Base-by-base conservation (phyloP, 1,140 invertebrate genomes). In the Copidosoma floridanum region DNA sequence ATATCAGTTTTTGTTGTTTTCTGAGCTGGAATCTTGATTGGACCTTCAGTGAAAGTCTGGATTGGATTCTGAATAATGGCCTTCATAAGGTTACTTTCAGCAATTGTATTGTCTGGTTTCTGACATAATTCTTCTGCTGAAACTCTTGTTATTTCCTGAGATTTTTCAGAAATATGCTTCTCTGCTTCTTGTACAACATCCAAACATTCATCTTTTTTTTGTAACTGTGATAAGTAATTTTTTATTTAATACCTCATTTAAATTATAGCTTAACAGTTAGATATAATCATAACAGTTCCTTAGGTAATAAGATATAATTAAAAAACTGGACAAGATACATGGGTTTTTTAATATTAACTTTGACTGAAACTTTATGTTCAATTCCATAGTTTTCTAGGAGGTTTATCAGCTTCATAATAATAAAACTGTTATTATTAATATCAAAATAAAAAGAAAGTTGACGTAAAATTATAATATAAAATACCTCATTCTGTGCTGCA, bases 161-260 rank as follows among this genome's bases (percentile, higher is more conserved):
- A 41, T 21, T 67, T 52, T 11, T 58, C 64, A 18, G 12, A 32
- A 10, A 44, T 23, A 62, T 60, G 61, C 43, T 43, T 44, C 32
- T 57, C 64, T 55, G 50, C 43, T 54, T 51, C 63, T 59, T 66
- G 58, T 43, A 60, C 58, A 52, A 54, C 32, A 47, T 66, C 64
- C 11, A 61, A 56, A 20, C 32, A 11, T 10, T 37, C 14, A 37
- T 37, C 29, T 35, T 48, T 35, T 14, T 57, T 18, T 29, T 8
- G 18, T 43, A 21, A 20, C 10, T n/a, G 21, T 3, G 21, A 43
- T 5, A 43, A 43, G n/a, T n/a, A n/a, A n/a, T n/a, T n/a, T n/a
- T n/a, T n/a, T n/a, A n/a, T n/a, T n/a, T n/a, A n/a, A n/a, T n/a
- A n/a, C n/a, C n/a, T n/a, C n/a, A n/a, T n/a, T n/a, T n/a, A n/a